Base-by-base conservation (phyloP, 2,888 invertebrate species). In the Cheilosia soror region DNA sequence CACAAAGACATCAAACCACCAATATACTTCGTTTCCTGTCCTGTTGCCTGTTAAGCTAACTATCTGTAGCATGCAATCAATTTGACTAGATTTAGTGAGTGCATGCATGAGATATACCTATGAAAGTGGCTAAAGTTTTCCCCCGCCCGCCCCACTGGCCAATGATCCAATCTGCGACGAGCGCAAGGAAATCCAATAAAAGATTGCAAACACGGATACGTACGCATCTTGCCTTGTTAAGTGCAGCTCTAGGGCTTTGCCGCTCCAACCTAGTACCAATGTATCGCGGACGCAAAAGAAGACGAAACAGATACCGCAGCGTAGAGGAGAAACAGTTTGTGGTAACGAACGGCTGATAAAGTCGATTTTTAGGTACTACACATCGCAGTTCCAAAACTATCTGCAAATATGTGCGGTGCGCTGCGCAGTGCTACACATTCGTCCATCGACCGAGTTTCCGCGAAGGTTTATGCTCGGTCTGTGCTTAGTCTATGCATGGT, bases 151-250 rank as follows among this genome's bases (percentile, higher is more conserved):
- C 37, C 49, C 68, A 44, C 42, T 47, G 60, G 60, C 60, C 71
- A 71, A 42, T 55, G 84, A 84, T 80, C 60, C 51, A 72, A 85
- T 85, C 85, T 51, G 63, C 76, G 55, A 65, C 72, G 73, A 86
- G 77, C 69, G 44, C 86, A 77, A 78, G 82, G 82, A 86, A 86
- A 86, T 82, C 77, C 82, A 86, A 86, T 86, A 86, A 86, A 78
- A 86, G 82, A 86, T 82, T 62, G 73, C 78, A 86, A 86, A 86
- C 86, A 82, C 82, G 86, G 86, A 82, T 86, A 86, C 60, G 86
- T 69, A 86, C 82, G 86, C 82, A 86, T 78, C 86, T 82, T 60
- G 73, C 40, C 68, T 77, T 82, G 86, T 86, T 82, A 81, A 78
- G 86, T 82, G 82, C 82, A 77, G 82, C 82, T 77, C 86, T 86